phyloP scores from a whole-genome alignment of 2,113 vertebrate genomes.

The Solea solea region DNA sequence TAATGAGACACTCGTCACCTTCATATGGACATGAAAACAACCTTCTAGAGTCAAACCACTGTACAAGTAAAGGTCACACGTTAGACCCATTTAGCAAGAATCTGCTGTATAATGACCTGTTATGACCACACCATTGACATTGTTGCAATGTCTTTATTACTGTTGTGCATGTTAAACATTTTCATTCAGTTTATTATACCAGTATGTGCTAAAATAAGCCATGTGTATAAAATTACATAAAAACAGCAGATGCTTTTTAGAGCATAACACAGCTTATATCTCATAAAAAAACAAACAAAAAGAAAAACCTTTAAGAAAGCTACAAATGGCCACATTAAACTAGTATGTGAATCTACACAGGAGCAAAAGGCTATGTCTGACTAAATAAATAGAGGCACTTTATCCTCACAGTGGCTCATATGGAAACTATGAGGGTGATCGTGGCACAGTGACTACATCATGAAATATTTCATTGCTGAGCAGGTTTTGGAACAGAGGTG shows the following conservation, averaged over 20 bases:
- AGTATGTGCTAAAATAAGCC: conserved; percentile 20
- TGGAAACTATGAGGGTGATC: conserved; percentile 25
- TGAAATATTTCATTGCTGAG: conserved; percentile 63
- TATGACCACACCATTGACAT: neutral
- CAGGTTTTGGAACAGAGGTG: conserved; percentile 60
- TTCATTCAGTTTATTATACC: conserved; percentile 1
- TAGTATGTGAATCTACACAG: conserved; percentile 40
- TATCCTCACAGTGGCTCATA: conserved; percentile 17
- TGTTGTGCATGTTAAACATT: conserved; percentile 50
- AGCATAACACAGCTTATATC: conserved; percentile 16
- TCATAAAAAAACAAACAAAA: conserved; percentile 31
- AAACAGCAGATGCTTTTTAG: conserved; percentile 2
- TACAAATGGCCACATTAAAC: conserved; percentile 19
- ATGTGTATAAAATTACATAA: conserved; percentile 47
- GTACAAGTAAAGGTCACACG: too few relatives aligned
- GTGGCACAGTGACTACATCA: conserved; percentile 41
- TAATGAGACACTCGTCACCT: too few relatives aligned
- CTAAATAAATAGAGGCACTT: conserved; percentile 64
- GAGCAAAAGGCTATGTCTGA: conserved; percentile 29
- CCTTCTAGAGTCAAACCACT: too few relatives aligned
- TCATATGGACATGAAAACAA: too few relatives aligned
- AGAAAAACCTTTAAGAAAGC: conserved; percentile 19
- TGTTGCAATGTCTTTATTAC: conserved; percentile 54
- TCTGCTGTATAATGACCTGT: too few relatives aligned
- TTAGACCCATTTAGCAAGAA: too few relatives aligned